These are phyloP conservation scores for Takifugu flavidus DNA, from an alignment of 2,113 vertebrate genomes.

Conservation along the genomic window DNA sequence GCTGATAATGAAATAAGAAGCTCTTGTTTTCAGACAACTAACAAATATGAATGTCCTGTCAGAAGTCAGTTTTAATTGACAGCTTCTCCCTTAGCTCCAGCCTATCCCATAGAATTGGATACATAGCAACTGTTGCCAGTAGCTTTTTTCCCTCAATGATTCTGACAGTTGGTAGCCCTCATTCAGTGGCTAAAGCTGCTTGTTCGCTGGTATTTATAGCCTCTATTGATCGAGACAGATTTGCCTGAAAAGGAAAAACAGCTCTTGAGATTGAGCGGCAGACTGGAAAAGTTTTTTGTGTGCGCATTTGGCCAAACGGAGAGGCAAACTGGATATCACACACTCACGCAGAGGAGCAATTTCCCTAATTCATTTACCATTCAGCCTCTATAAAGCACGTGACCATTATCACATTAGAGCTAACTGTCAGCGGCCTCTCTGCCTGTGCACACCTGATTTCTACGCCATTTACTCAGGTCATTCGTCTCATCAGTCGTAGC, in stretches of 20 bases:
- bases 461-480: conserved; percentile 25
- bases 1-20: neutral
- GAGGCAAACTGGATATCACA: neutral
- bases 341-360: neutral
- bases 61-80: conserved; percentile 3
- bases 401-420: conserved; percentile 17
- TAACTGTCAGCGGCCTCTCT: conserved; percentile 1
- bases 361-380: neutral
- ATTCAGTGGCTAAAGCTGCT: conserved; percentile 54
- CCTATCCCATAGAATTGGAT: conserved; percentile 32
- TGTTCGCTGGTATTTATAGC: conserved; percentile 72
- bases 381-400: conserved; percentile 20
- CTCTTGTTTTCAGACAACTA: neutral
- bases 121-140: conserved; percentile 47
- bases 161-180: conserved; percentile 53
- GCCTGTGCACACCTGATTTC: conserved; percentile 10
- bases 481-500: conserved; percentile 28
- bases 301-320: conserved; percentile 4
- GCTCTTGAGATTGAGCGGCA: conserved; percentile 54
- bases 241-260: conserved; percentile 56
- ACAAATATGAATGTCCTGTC: neutral
- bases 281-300: conserved; percentile 17
- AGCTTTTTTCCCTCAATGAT: conserved; percentile 46
- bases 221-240: conserved; percentile 67
- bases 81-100: neutral